Percentiles rank a stretch among this genome's conserved stretches.
Evolutionary conservation across 2,113 vertebrate genomes (phyloP).

Genomic region (Oreochromis tanganicae): DNA sequence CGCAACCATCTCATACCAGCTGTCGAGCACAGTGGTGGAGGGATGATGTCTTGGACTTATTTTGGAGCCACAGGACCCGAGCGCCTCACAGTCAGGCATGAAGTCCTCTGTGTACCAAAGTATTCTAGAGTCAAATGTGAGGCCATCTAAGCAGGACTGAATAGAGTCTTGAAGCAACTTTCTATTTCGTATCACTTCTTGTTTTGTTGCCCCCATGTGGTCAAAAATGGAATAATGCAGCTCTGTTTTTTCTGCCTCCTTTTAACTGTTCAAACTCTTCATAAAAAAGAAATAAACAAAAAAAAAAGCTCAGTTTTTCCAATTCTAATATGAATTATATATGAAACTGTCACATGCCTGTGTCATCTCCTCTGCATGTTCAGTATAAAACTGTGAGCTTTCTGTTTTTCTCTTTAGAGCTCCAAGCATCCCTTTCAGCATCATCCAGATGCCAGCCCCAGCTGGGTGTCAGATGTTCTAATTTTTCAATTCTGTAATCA

Average conservation of each 20-base stretch:
- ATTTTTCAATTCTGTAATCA: slow-evolving; percentile 20
- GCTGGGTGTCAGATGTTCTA: not conserved
- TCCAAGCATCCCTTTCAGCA: not conserved
- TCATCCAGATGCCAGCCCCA: not conserved
- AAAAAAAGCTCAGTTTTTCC: not conserved
- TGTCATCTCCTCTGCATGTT: not conserved
- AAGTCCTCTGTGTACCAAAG: not conserved
- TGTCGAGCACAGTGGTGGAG: not conserved
- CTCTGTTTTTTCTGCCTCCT: not conserved
- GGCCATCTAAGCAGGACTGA: not conserved
- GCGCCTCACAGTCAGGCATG: not conserved
- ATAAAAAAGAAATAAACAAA: not conserved
- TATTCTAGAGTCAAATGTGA: not conserved
- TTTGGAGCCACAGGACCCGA: not conserved
- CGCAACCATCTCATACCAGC: not conserved
- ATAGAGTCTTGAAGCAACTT: not conserved
- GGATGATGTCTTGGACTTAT: not conserved
- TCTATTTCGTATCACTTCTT: not conserved
- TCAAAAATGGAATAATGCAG: rapidly evolving
- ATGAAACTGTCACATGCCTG: not conserved
- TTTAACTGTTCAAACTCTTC: not conserved
- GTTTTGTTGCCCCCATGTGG: not conserved
- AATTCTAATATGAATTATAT: not conserved
- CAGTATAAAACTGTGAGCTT: not conserved
- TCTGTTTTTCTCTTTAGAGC: not conserved